Percentiles rank a stretch among this genome's conserved stretches.
phyloP scores from a whole-genome alignment of 2,888 invertebrate species.

The Metallyticus violacea region DNA sequence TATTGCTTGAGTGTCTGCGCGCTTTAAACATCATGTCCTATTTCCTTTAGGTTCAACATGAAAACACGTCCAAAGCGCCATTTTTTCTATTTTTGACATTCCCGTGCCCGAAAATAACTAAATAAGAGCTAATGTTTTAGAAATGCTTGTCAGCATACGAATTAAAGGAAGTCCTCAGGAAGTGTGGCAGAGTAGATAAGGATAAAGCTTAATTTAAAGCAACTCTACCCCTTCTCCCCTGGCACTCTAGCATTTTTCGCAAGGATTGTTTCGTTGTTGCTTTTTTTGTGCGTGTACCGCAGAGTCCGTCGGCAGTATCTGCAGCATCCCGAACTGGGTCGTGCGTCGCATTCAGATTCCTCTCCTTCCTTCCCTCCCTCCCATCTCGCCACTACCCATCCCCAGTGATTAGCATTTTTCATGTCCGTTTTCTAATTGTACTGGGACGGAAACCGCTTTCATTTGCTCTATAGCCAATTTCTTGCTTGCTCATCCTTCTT shows the following conservation, averaged over 20 bases:
- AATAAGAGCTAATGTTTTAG: too few species aligned
- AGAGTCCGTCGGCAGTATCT: neutral
- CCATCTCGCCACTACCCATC: neutral
- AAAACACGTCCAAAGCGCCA: neutral
- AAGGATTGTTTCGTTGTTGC: neutral
- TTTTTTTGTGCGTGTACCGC: neutral
- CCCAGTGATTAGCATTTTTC: neutral
- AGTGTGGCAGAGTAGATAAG: neutral
- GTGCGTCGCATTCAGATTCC: neutral
- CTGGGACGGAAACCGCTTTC: neutral
- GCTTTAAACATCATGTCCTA: too few species aligned
- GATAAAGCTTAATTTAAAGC: neutral
- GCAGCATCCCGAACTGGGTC: neutral
- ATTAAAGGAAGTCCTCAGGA: too few species aligned
- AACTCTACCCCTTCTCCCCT: neutral
- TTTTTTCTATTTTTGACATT: neutral
- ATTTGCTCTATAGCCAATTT: neutral
- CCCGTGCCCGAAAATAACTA: neutral
- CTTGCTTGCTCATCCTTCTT: neutral
- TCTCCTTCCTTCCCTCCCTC: neutral
- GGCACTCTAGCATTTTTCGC: neutral
- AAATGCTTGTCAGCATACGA: neutral
- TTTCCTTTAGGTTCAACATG: too few species aligned
- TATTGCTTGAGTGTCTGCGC: too few species aligned
- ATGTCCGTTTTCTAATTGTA: neutral